A percentile compares a stretch with the other conserved stretches of the same genome.
These are phyloP conservation scores for Ischnus inquisitorius DNA, from an alignment of 2,888 invertebrate genomes.

Conservation along the genomic window DNA sequence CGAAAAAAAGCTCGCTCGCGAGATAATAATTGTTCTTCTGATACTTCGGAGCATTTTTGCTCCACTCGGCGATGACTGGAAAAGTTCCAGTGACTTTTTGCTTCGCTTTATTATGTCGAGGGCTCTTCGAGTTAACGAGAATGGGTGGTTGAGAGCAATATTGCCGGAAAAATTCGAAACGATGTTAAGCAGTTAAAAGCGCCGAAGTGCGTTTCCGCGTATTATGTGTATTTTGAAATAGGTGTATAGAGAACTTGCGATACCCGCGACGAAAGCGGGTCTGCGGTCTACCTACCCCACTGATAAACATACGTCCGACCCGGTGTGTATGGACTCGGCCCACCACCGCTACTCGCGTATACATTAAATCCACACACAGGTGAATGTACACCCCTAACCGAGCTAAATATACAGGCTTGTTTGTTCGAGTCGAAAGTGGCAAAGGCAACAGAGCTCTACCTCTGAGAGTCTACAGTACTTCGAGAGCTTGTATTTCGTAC, in stretches of 20 bases:
- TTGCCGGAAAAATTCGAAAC: not conserved
- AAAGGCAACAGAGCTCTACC: conserved; percentile 2
- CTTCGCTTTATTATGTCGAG: not conserved
- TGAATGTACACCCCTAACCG: conserved; percentile 9
- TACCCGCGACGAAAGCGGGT: not conserved
- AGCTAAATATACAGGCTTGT: not conserved
- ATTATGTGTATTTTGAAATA: conserved; percentile 13
- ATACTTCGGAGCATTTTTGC: not conserved
- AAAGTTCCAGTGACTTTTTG: not conserved
- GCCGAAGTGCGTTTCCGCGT: not conserved
- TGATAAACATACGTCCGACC: conserved; percentile 28
- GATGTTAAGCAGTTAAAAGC: not conserved
- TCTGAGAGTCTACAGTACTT: not conserved
- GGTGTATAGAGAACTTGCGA: not conserved
- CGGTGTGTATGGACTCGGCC: conserved; percentile 14
- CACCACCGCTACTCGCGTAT: conserved; percentile 26
- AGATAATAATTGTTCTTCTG: not conserved
- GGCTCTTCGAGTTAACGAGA: not conserved
- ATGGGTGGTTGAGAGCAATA: not conserved
- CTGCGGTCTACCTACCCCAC: conserved; percentile 20
- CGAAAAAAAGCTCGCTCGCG: not conserved
- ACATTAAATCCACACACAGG: conserved; percentile 9
- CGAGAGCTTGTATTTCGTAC: not conserved
- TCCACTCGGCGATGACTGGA: not conserved
- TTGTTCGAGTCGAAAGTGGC: not conserved